These are phyloP conservation scores for Epirrhoe alternata DNA, from an alignment of 2,888 invertebrate species.

Conservation along the genomic window DNA sequence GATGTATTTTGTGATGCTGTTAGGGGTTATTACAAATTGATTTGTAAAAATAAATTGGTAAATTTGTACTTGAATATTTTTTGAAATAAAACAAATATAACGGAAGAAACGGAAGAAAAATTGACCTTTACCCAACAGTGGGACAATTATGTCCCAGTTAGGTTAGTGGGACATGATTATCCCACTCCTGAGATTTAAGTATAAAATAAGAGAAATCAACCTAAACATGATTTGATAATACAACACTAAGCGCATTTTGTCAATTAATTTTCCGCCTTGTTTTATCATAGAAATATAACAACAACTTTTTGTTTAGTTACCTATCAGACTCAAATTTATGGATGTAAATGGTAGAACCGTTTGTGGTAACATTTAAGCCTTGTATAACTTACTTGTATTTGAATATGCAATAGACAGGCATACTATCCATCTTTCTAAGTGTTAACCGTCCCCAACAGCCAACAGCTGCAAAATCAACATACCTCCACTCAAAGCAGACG, in stretches of 20 bases:
- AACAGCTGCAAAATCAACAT: slow-evolving; percentile 34
- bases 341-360: neutral
- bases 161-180: too few species aligned
- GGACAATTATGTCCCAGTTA: too few species aligned
- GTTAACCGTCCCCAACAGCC: slow-evolving; percentile 23
- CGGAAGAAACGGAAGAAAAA: too few species aligned
- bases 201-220: too few species aligned
- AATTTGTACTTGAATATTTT: too few species aligned
- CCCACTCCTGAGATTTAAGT: too few species aligned
- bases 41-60: neutral
- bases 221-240: too few species aligned
- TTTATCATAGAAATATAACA: neutral
- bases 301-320: too few species aligned
- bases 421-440: slow-evolving; percentile 27
- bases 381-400: slow-evolving; percentile 17
- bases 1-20: slow-evolving; percentile 7
- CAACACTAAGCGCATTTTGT: too few species aligned
- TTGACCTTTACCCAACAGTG: too few species aligned
- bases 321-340: neutral
- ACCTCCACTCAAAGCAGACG: slow-evolving; percentile 40
- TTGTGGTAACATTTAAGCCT: neutral
- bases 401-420: slow-evolving; percentile 20
- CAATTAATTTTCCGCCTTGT: neutral
- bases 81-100: too few species aligned
- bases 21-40: neutral